Evolutionary conservation across 2,888 invertebrate genomes (phyloP).

Genomic region (Celastrina argiolus): DNA sequence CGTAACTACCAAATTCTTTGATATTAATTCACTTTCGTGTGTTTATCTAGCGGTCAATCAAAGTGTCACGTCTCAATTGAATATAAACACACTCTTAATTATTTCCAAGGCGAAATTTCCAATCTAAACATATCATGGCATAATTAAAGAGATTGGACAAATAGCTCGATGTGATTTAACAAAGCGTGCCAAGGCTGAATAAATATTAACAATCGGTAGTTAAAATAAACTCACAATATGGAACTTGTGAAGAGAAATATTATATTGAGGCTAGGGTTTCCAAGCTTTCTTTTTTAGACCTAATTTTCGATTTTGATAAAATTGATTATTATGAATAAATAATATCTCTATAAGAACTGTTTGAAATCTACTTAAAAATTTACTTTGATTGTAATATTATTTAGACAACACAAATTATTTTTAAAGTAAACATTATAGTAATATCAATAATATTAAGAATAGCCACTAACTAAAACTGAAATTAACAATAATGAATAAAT

Average conservation of each 20-base stretch:
- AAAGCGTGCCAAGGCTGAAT: constrained; percentile 39
- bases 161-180: constrained; percentile 15
- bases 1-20: not conserved
- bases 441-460: no score
- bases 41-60: constrained; percentile 2
- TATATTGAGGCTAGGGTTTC: constrained; percentile 2
- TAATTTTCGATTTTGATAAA: not conserved
- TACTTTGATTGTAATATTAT: no score
- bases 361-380: no score
- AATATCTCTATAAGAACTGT: no score
- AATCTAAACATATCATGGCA: constrained; percentile 25
- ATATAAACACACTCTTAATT: constrained; percentile 14
- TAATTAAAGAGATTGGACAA: constrained; percentile 19
- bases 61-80: not conserved
- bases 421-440: no score
- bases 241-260: constrained; percentile 13
- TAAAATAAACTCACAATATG: constrained; percentile 39
- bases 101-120: constrained; percentile 11
- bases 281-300: not conserved
- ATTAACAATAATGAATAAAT: no score
- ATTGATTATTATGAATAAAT: no score
- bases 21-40: not conserved
- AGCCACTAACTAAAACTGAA: no score
- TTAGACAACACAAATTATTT: no score
- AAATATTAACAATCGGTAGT: constrained; percentile 43